phyloP scores from a whole-genome alignment of 2,888 invertebrate genomes.

The Tetranychus truncatus region DNA sequence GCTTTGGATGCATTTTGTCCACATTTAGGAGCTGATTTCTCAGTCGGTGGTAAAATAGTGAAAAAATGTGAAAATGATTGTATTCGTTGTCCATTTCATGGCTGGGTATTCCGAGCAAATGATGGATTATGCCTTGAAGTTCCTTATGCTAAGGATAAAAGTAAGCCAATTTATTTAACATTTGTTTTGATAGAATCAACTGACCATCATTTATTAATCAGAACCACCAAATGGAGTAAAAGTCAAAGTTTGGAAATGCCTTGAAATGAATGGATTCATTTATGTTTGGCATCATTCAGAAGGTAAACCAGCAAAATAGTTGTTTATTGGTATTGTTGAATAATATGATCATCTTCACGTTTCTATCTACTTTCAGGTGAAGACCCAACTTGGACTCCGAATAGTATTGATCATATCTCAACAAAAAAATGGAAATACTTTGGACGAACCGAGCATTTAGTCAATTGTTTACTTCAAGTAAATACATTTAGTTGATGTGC shows the following conservation, averaged over 20 bases:
- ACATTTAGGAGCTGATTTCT: conserved; percentile 71
- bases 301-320: conserved; percentile 27
- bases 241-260: conserved; percentile 48
- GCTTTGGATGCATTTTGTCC: conserved; percentile 72
- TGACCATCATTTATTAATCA: not conserved
- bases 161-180: not conserved
- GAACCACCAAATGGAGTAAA: conserved; percentile 45
- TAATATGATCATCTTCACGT: not conserved
- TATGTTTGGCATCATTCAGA: conserved; percentile 70
- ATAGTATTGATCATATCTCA: conserved; percentile 40
- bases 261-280: conserved; percentile 52
- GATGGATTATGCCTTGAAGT: conserved; percentile 53
- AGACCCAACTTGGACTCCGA: conserved; percentile 49
- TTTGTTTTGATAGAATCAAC: not conserved
- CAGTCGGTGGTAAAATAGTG: conserved; percentile 47
- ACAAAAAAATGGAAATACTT: conserved; percentile 44
- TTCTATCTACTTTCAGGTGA: conserved; percentile 26
- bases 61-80: conserved; percentile 40
- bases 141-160: conserved; percentile 43
- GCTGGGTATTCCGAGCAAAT: conserved; percentile 58
- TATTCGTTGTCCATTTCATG: conserved; percentile 72
- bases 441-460: conserved; percentile 56
- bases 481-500: not conserved
- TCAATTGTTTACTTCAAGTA: conserved; percentile 60
- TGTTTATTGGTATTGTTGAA: not conserved